Conservation (phyloP, 2,888 invertebrate genomes). For the Morinoia aosen region DNA sequence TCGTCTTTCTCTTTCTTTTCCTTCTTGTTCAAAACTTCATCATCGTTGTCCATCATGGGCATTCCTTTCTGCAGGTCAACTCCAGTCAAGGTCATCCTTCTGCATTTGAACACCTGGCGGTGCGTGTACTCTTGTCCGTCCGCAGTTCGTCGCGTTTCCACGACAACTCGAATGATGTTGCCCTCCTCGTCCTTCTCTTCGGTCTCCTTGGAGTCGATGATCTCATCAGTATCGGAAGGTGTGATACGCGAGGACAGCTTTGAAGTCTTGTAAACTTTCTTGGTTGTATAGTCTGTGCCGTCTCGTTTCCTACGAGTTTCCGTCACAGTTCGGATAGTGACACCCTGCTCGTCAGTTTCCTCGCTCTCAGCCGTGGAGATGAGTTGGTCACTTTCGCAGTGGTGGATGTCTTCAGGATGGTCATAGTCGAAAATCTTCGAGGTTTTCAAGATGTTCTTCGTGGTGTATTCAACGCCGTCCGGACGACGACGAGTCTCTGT, state of each 20-base stretch:
- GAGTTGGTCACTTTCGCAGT: conserved; percentile 65
- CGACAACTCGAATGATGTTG: conserved; percentile 58
- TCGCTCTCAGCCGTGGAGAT: conserved; percentile 59
- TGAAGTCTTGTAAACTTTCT: conserved; percentile 67
- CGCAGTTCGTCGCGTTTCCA: conserved; percentile 62
- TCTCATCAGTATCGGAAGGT: conserved; percentile 65
- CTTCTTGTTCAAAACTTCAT: conserved; percentile 61
- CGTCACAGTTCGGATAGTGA: conserved; percentile 64
- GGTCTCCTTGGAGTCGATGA: conserved; percentile 63
- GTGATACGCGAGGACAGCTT: conserved; percentile 63
- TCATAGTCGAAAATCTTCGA: conserved; percentile 67
- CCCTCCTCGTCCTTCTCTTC: conserved; percentile 65
- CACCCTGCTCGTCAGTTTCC: conserved; percentile 66
- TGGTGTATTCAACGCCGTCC: conserved; percentile 66
- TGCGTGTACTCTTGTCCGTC: conserved; percentile 66
- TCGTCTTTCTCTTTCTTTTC: conserved; percentile 65
- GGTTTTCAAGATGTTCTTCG: conserved; percentile 66
- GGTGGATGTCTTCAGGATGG: conserved; percentile 65
- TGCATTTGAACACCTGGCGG: conserved; percentile 64
- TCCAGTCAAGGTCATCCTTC: conserved; percentile 66
- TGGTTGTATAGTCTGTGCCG: conserved; percentile 66
- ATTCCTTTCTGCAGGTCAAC: conserved; percentile 64
- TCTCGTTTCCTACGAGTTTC: conserved; percentile 64
- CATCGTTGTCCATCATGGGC: conserved; percentile 66
- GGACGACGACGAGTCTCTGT: conserved; percentile 66